Evolutionary conservation across 2,888 invertebrate species (phyloP), one percentile per base, ranked within the genome.

Genomic region (Agrotis ipsilon): DNA sequence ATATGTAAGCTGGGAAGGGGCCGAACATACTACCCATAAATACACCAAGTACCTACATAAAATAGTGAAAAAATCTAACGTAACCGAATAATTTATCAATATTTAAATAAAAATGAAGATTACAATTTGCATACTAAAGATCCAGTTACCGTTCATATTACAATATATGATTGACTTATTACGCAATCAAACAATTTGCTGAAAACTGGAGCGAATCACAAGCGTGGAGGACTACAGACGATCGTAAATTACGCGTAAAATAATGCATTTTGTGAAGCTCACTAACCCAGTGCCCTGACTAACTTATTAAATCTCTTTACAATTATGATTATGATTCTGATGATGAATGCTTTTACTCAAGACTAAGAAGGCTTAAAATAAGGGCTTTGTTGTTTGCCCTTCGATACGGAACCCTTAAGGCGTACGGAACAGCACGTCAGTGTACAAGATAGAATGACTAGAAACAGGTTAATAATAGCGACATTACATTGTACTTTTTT

Each of bases 171-270:
- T 82, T 66, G 80, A 24, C 45, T 66, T 79, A 73, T 72, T 82
- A 68, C 59, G 63, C 64, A 68, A 82, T 82, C 80, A 65, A 62
- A 68, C 45, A 82, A 79, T 68, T 62, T 79, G 5, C 16, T 59
- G 61, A 67, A 68, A 81, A 78, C 65, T 73, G 21, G 82, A 69
- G 68, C 72, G 66, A 51, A 72, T 32, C 81, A 48, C 32, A 54
- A 66, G 51, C 39, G 46, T 55, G 43, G 60, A 61, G 57, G 18
- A 43, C 61, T 70, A 78, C 49, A 68, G 58, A 75, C 52, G 58
- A 75, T 67, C 52, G 57, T 84, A 84, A 84, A 84, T 79, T 83
- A 84, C 75, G 86, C 84, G 73, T 77, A 76, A 74, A 77, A 77
- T 72, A 58, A 74, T 59, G 62, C 54, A 73, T 70, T 63, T 64